phyloP scores from a whole-genome alignment of 2,888 invertebrate genomes.

The Lasioglossum marginatum region DNA sequence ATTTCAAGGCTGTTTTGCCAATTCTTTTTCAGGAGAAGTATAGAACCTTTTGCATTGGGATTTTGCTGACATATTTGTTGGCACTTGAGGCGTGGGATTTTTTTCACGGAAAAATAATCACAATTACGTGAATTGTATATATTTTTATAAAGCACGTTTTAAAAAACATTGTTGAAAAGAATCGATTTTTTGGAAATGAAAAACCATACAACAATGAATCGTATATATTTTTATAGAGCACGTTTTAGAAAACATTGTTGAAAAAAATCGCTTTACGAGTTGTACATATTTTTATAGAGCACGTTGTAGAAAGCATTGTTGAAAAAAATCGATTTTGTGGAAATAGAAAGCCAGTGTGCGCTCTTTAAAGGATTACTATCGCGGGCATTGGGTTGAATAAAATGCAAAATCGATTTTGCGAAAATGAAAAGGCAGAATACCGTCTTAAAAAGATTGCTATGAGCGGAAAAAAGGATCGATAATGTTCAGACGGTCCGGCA shows the following conservation, averaged over 20 bases:
- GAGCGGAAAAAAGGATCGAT: not conserved
- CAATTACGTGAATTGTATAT: not conserved
- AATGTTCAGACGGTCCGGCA: slow-evolving; percentile 28
- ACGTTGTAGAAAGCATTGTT: too few relatives aligned
- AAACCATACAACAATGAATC: too few relatives aligned
- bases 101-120: not conserved
- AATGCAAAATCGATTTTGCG: not conserved
- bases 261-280: too few relatives aligned
- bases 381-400: too few relatives aligned
- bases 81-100: not conserved
- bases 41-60: accelerated
- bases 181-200: too few relatives aligned
- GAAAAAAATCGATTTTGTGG: too few relatives aligned
- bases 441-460: not conserved
- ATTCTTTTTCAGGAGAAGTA: not conserved
- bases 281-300: too few relatives aligned
- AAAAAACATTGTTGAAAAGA: not conserved
- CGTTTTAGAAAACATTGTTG: not conserved
- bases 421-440: not conserved
- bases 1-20: not conserved
- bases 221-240: not conserved
- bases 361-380: too few relatives aligned
- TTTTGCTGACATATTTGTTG: not conserved
- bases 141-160: not conserved
- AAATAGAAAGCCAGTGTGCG: too few relatives aligned